These are phyloP conservation scores for Gavialis gangeticus DNA, from an alignment of 2,113 vertebrate genomes.

Conservation along the genomic window DNA sequence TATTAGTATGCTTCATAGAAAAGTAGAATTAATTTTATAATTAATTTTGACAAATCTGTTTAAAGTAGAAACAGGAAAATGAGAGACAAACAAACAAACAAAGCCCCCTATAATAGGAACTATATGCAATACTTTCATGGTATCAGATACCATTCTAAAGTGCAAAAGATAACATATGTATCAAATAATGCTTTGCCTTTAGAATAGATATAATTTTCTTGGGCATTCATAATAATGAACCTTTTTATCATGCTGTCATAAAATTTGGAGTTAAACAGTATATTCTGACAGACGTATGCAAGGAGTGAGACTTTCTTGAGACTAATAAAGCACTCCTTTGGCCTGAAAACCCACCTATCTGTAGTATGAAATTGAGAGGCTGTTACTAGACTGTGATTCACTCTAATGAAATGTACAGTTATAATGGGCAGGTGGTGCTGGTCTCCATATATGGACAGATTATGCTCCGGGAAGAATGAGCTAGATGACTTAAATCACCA, in stretches of 20 bases:
- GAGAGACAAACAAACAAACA: background rate
- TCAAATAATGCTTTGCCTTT: fast-evolving
- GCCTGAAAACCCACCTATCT: too few relatives aligned
- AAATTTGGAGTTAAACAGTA: fast-evolving
- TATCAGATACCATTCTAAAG: background rate
- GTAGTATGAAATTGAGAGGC: too few relatives aligned
- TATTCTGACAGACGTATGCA: too few relatives aligned
- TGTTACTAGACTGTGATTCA: too few relatives aligned
- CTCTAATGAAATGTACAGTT: too few relatives aligned
- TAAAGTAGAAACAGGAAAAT: fast-evolving
- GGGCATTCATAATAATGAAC: background rate
- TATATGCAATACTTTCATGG: fast-evolving
- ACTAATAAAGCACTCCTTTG: too few relatives aligned
- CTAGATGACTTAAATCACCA: too few relatives aligned
- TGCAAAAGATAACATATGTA: background rate
- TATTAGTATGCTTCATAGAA: background rate
- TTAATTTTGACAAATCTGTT: background rate
- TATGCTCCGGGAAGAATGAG: too few relatives aligned
- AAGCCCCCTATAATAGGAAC: background rate
- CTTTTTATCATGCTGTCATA: fast-evolving
- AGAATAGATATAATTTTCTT: background rate
- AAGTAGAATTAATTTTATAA: background rate
- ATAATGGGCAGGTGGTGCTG: too few relatives aligned
- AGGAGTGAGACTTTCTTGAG: too few relatives aligned
- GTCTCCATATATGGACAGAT: too few relatives aligned